Conservation (phyloP, 2,797 vertebrate species). For the Poecile montanus region DNA sequence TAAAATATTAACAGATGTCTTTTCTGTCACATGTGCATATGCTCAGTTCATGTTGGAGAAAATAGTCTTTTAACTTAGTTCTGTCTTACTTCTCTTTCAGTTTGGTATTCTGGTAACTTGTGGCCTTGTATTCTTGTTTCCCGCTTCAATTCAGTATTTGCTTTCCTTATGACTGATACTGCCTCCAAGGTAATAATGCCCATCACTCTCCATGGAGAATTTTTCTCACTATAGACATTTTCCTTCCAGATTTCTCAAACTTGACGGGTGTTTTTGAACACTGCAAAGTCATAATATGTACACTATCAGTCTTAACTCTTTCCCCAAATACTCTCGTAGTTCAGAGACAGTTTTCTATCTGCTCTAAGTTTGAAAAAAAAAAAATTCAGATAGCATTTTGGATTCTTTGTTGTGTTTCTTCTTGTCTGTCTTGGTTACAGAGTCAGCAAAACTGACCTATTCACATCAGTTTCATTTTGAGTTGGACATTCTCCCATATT, state of each 20-base stretch:
- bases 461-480: not conserved
- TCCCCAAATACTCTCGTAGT: not conserved
- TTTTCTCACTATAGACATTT: not conserved
- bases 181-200: not conserved
- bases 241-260: not conserved
- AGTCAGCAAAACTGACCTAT: not conserved
- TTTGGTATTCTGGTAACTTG: not conserved
- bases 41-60: not conserved
- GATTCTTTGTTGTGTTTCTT: not conserved
- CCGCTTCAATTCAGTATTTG: not conserved
- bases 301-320: not conserved
- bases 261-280: not conserved
- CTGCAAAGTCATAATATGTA: not conserved
- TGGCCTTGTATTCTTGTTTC: not conserved
- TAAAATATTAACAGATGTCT: not conserved
- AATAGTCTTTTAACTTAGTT: not conserved
- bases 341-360: not conserved
- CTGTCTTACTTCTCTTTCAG: not conserved
- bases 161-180: not conserved
- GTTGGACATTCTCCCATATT: not conserved
- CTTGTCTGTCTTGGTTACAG: not conserved
- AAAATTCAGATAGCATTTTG: not conserved
- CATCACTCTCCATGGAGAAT: not conserved
- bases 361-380: not conserved
- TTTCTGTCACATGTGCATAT: not conserved